Evolutionary conservation across 2,888 invertebrate genomes (phyloP), one percentile per base, ranked within the genome.

Genomic region (Himalopsyche kuldschensis): DNA sequence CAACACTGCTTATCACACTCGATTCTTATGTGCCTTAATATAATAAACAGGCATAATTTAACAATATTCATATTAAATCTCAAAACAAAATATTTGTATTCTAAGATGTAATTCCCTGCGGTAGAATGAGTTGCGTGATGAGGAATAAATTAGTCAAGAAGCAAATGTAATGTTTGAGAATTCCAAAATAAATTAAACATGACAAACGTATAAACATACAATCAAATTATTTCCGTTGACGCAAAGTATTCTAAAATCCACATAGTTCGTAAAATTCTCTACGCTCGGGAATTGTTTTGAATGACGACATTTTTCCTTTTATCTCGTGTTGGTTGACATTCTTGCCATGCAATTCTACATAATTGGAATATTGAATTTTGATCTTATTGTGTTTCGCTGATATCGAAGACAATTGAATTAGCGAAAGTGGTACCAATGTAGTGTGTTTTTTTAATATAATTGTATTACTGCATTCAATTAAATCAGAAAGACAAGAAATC

Each of bases 121-220:
- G 78, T 75, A 27, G 15, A 4, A 69, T n/a, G 27, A 79, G 83
- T 82, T 69, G 41, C 82, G 82, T 82, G 82, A 84, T 80, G 78
- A 30, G 75, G 81, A 83, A 85, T 85, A 85, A 83, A 85, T 85
- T 85, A 82, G 80, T 81, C 75, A 24, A 32, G 80, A 81, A 80
- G 79, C 81, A 79, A 84, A 27, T 69, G 24, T 69, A 69, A 85
- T 85, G 83, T 82, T 83, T 75, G 76, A 80, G 75, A 55, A 84
- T 84, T 82, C 79, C 77, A n/a, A 46, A 48, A 63, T 85, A 83
- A 63, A 83, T 79, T 69, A 69, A 30, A 69, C 69, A 69, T 69
- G 69, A 69, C 27, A 69, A 69, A 69, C 69, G 27, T 69, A 69
- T 69, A 69, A 69, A 69, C 30, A 69, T 27, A 10, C 69, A 69